Evolutionary conservation across 2,888 invertebrate species (phyloP).

Genomic region (Unio pictorum): DNA sequence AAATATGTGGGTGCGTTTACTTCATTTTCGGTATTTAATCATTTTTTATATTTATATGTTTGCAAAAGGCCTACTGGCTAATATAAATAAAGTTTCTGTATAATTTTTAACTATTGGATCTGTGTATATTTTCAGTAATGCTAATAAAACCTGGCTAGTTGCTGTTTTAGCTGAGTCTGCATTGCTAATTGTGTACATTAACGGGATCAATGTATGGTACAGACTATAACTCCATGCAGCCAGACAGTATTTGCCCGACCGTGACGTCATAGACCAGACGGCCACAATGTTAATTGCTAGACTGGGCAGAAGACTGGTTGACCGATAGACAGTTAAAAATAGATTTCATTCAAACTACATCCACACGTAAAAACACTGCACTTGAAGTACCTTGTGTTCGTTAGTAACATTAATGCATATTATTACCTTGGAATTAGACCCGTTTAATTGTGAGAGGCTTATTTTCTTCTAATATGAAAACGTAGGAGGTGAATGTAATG

Average conservation of each 20-base stretch:
- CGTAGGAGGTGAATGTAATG: slow-evolving; percentile 30
- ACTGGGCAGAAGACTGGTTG: slow-evolving; percentile 3
- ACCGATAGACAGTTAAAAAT: neutral
- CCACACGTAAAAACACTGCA: neutral
- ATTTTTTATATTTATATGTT: too few relatives aligned
- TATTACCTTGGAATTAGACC: neutral
- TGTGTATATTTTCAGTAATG: too few relatives aligned
- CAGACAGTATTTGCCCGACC: slow-evolving; percentile 37
- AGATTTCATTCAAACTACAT: neutral
- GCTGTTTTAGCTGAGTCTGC: too few relatives aligned
- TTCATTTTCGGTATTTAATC: too few relatives aligned
- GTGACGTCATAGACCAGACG: slow-evolving; percentile 57
- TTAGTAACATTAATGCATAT: too few relatives aligned
- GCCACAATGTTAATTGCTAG: slow-evolving; percentile 36
- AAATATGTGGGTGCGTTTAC: too few relatives aligned
- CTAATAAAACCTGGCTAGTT: too few relatives aligned
- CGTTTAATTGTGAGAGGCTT: neutral
- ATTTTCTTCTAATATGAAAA: neutral
- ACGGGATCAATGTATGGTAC: slow-evolving; percentile 17
- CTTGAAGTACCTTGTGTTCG: too few relatives aligned
- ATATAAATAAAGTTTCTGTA: too few relatives aligned
- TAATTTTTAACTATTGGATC: too few relatives aligned
- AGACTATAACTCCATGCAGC: slow-evolving; percentile 34
- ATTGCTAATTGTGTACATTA: neutral
- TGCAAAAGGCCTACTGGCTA: too few relatives aligned